phyloP scores from a whole-genome alignment of 2,113 vertebrate genomes.

The Calyptommatus sinebrachiatus region DNA sequence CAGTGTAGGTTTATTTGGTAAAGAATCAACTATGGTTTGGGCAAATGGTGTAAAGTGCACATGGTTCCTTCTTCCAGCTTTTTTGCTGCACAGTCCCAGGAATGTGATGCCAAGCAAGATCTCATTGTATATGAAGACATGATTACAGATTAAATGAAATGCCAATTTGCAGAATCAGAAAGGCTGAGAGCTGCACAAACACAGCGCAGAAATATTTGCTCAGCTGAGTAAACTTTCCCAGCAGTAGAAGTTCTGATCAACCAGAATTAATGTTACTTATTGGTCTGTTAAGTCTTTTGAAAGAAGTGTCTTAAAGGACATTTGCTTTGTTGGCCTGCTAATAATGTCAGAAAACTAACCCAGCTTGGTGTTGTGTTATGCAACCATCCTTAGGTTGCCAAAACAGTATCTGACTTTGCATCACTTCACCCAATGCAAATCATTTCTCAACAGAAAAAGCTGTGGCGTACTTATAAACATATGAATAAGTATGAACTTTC shows the following conservation, averaged over 20 bases:
- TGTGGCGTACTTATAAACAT: neutral
- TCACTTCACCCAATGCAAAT: neutral
- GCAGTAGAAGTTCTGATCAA: slow-evolving; percentile 4
- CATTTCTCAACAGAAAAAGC: neutral
- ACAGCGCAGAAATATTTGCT: neutral
- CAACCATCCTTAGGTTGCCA: neutral
- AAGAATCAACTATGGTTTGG: neutral
- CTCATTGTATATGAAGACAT: neutral
- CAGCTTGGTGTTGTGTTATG: neutral
- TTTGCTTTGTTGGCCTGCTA: neutral
- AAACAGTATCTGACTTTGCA: neutral
- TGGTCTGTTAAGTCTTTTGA: neutral
- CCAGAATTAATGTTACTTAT: neutral
- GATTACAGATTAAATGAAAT: neutral
- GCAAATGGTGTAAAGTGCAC: neutral
- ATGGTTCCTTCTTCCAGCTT: neutral
- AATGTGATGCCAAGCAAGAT: neutral
- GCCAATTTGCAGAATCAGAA: slow-evolving; percentile 1
- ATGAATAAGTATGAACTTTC: neutral
- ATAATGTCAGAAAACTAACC: neutral
- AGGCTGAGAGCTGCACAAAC: neutral
- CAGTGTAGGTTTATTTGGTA: no score
- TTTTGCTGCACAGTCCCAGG: neutral
- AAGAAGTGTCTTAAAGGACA: neutral
- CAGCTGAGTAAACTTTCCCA: slow-evolving; percentile 12